Evolutionary conservation across 2,888 invertebrate genomes (phyloP).

Genomic region (Noctuana brunneofusca): DNA sequence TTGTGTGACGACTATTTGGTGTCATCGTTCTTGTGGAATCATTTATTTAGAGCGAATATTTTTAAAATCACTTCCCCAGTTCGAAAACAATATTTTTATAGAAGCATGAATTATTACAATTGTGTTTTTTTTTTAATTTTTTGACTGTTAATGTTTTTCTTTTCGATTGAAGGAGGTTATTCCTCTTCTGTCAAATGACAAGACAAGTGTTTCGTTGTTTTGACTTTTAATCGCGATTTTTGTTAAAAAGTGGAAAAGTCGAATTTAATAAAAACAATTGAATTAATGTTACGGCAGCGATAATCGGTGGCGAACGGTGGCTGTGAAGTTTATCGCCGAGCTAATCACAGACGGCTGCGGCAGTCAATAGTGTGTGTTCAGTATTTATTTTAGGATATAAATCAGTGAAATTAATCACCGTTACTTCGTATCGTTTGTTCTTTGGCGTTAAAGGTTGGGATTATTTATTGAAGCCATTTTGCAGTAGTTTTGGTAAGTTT

Average conservation of each 20-base stretch:
- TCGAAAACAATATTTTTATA: too few relatives aligned
- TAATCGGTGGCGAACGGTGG: constrained; percentile 14
- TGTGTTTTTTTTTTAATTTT: not conserved
- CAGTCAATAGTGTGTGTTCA: constrained; percentile 29
- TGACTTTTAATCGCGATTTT: constrained; percentile 32
- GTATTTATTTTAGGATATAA: constrained; percentile 24
- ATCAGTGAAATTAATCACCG: constrained; percentile 21
- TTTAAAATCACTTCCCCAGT: too few relatives aligned
- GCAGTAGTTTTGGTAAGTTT: constrained; percentile 13
- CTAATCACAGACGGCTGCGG: constrained; percentile 38
- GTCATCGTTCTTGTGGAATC: too few relatives aligned
- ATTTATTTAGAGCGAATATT: too few relatives aligned
- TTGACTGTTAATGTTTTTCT: not conserved
- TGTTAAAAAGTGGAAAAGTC: constrained; percentile 11
- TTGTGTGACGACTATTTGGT: too few relatives aligned
- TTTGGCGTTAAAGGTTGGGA: not conserved
- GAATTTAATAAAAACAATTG: constrained; percentile 24
- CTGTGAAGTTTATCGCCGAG: constrained; percentile 21
- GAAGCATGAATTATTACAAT: not conserved
- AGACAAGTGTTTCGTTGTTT: constrained; percentile 38
- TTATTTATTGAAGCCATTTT: not conserved
- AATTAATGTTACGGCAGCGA: not conserved
- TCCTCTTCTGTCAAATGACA: constrained; percentile 39
- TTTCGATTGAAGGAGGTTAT: constrained; percentile 31
- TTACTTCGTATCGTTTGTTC: constrained; percentile 16